Evolutionary conservation across 2,888 invertebrate genomes (phyloP).

Genomic region (Plutella xylostella): DNA sequence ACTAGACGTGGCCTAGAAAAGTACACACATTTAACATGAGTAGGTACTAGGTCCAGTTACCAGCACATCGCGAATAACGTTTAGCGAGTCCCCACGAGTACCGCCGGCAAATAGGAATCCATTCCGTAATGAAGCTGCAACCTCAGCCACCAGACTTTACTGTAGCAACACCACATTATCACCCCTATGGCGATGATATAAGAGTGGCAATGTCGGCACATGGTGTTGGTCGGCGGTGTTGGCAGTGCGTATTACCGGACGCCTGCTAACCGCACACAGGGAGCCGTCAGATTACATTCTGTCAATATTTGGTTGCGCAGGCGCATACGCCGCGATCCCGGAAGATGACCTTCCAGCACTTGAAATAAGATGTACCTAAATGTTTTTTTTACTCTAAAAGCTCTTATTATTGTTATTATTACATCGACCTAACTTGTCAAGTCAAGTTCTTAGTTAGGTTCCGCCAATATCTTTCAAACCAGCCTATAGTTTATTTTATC

Average conservation of each 20-base stretch:
- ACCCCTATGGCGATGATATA: background rate
- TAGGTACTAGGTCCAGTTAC: constrained; percentile 5
- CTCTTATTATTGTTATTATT: too few species aligned
- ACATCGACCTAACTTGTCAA: too few species aligned
- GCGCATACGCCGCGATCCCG: constrained; percentile 17
- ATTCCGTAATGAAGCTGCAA: constrained; percentile 47
- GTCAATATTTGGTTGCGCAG: constrained; percentile 52
- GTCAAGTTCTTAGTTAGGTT: too few species aligned
- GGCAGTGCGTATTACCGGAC: constrained; percentile 53
- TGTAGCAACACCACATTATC: background rate
- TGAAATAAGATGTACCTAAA: too few species aligned
- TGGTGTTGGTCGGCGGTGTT: constrained; percentile 29
- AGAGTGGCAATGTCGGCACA: background rate
- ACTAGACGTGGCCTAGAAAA: background rate
- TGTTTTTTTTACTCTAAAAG: too few species aligned
- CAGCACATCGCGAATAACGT: constrained; percentile 47
- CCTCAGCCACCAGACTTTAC: background rate
- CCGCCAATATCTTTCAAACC: too few species aligned
- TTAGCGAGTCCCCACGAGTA: constrained; percentile 38
- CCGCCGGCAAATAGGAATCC: constrained; percentile 39
- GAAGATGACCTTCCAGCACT: constrained; percentile 7
- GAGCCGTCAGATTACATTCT: constrained; percentile 55
- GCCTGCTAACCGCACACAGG: constrained; percentile 46
- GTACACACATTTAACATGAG: background rate
- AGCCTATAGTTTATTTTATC: too few species aligned